Conservation (phyloP, 2,888 invertebrate species). For the Argyra leucocephala region DNA sequence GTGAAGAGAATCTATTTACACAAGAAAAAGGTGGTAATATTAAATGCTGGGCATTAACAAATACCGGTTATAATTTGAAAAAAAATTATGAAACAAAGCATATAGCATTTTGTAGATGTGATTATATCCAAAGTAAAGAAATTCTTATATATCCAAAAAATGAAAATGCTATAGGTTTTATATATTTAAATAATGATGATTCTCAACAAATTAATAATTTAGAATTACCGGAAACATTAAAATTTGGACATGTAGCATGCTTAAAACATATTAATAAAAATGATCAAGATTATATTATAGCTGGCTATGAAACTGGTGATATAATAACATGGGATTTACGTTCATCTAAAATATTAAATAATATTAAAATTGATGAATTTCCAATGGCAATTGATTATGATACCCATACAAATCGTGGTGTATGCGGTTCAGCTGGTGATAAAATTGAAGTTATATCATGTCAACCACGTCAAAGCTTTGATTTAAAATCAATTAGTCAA, state of each 20-base stretch:
- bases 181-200: constrained; percentile 41
- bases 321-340: constrained; percentile 62
- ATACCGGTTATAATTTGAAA: constrained; percentile 51
- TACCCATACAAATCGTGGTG: constrained; percentile 53
- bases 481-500: constrained; percentile 51
- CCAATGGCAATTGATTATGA: constrained; percentile 67
- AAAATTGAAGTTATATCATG: constrained; percentile 36
- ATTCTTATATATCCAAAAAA: constrained; percentile 57
- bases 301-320: constrained; percentile 66
- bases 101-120: constrained; percentile 62
- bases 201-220: constrained; percentile 38
- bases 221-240: constrained; percentile 36
- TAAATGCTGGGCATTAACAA: constrained; percentile 56
- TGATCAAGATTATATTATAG: constrained; percentile 51
- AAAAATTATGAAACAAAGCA: constrained; percentile 53
- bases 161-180: constrained; percentile 44
- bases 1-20: constrained; percentile 54
- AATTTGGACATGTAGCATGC: constrained; percentile 50
- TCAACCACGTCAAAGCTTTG: constrained; percentile 35
- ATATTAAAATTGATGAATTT: constrained; percentile 48
- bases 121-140: constrained; percentile 49
- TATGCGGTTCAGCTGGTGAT: constrained; percentile 48
- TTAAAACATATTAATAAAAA: constrained; percentile 45
- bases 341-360: constrained; percentile 42
- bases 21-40: constrained; percentile 66